Conservation (phyloP, 35 echinoderm and acorn worm species). For the Ptychodera flava region DNA sequence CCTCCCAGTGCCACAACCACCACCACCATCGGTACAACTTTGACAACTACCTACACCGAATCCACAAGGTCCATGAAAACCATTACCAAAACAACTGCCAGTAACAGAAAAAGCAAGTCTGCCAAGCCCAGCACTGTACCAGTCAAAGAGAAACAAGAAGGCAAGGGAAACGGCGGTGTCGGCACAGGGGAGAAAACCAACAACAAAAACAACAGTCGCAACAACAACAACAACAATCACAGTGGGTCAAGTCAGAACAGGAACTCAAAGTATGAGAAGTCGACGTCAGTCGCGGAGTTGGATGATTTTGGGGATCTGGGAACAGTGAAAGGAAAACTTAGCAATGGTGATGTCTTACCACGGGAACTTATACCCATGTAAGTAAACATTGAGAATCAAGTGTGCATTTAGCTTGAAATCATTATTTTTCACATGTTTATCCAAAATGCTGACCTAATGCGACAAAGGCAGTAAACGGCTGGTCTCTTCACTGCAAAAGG, state of each 20-base stretch:
- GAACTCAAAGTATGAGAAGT: slow-evolving; percentile 4
- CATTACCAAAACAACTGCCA: slow-evolving; percentile 23
- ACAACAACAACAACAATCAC: not conserved
- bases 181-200: slow-evolving; percentile 13
- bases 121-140: slow-evolving; percentile 19
- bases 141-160: slow-evolving; percentile 28
- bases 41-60: slow-evolving; percentile 57
- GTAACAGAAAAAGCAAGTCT: slow-evolving; percentile 39
- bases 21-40: slow-evolving; percentile 74
- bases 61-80: not conserved
- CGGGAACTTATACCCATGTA: not conserved
- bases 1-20: slow-evolving; percentile 93
- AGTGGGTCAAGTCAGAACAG: slow-evolving; percentile 8
- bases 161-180: slow-evolving; percentile 3
- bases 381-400: too few relatives aligned
- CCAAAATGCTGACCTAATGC: too few relatives aligned
- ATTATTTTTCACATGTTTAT: too few relatives aligned
- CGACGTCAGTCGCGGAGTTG: not conserved
- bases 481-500: too few relatives aligned
- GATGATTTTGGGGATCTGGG: not conserved
- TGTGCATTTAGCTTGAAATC: too few relatives aligned
- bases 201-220: slow-evolving; percentile 19
- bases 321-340: not conserved
- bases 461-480: too few relatives aligned
- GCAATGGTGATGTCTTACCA: not conserved